Evolutionary conservation across 2,888 invertebrate genomes (phyloP), one percentile per base, ranked within the genome.

Genomic region (Pheosia tremula): DNA sequence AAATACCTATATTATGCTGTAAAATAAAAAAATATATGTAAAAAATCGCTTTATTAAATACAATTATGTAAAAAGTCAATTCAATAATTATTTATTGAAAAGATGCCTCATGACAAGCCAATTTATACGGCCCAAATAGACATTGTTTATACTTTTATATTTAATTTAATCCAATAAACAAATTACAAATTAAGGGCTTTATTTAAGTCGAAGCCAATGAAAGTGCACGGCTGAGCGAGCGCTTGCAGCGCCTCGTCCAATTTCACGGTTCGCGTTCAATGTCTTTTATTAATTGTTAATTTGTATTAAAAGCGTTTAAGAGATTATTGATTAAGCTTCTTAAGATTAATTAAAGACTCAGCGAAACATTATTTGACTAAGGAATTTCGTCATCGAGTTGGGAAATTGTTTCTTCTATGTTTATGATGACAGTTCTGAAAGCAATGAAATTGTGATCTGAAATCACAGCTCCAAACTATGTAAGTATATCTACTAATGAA

Each of bases 231-330:
- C 75, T 71, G 70, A 77, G 76, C 73, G 77, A 77, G 67, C 74
- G 68, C 75, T 74, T 78, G 77, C 79, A 74, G 76, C 82, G 82
- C 62, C 65, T 75, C 66, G 86, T 82, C 82, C 80, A 84, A 87
- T 89, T 88, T 83, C 78, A 86, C 82, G 87, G 79, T 77, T 70
- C 66, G 71, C 73, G 64, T 71, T 75, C 59, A 68, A 54, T 63
- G 75, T 73, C 74, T 81, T 81, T 83, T 81, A 83, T 83, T 86
- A 83, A 88, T 84, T 86, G 78, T 78, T 84, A 84, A 87, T 87
- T 86, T 84, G 78, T 83, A 85, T 85, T 84, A 83, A 72, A 76
- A 78, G 72, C 64, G 57, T 70, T 68, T 62, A n/a, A 24, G 55
- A 64, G 71, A 69, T 75, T 65, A 71, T 71, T 73, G 66, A 73